phyloP scores from a whole-genome alignment of 2,113 vertebrate species.

The Dipodomys ordii region DNA sequence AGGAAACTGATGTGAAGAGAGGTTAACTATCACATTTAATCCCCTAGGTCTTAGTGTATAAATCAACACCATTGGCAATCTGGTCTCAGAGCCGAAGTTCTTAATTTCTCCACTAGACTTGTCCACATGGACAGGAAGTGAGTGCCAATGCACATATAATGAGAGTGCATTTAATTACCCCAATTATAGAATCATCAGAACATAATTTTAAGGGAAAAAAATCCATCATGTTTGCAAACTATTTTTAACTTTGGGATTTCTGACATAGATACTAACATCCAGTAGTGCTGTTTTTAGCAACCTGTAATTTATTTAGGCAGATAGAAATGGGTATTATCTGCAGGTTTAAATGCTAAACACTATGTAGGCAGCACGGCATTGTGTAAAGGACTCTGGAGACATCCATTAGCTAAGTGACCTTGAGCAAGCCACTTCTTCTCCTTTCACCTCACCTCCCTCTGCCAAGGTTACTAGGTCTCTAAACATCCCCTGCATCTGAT shows the following conservation, averaged over 20 bases:
- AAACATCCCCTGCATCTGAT: background rate
- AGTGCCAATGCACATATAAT: background rate
- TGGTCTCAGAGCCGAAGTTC: background rate
- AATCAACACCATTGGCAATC: background rate
- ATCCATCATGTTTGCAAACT: constrained; percentile 10
- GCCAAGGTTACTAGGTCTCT: background rate
- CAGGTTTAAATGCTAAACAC: constrained; percentile 14
- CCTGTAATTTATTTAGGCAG: constrained; percentile 23
- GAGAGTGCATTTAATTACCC: constrained; percentile 31
- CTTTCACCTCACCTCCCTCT: background rate
- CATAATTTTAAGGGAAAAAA: constrained; percentile 58
- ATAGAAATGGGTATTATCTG: constrained; percentile 30
- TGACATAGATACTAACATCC: constrained; percentile 40
- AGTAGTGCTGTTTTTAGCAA: constrained; percentile 43
- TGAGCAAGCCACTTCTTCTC: background rate
- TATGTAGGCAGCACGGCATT: background rate
- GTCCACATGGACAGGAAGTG: constrained; percentile 15
- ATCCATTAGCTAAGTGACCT: background rate
- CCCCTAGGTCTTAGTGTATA: background rate
- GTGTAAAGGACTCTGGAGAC: background rate
- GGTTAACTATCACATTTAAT: background rate
- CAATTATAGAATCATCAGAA: constrained; percentile 53
- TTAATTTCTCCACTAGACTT: background rate
- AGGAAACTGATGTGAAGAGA: constrained; percentile 22
- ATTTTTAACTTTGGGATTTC: constrained; percentile 64